Evolutionary conservation across 2,113 vertebrate species (phyloP), one percentile per base, ranked within the genome.

Genomic region (Microtus oregoni): DNA sequence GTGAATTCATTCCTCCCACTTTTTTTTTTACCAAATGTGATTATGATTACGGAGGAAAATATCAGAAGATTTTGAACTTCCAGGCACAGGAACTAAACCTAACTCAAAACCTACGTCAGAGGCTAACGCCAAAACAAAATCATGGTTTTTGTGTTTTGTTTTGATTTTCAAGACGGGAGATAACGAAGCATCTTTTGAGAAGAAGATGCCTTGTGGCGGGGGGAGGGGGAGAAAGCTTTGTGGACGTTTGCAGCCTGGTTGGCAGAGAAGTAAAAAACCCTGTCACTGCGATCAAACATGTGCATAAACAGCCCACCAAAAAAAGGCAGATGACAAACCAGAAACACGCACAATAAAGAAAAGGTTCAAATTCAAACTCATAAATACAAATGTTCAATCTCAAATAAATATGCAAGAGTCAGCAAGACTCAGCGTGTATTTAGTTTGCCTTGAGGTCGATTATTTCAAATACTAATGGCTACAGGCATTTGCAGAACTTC

Each of bases 21-120:
- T 67, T 94, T 96, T 96, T 47, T 41, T 75, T 86, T 97, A 86
- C 91, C 91, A 96, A 94, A 93, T 30, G 41, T 32, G 38, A 58
- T 89, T 76, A 81, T 92, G 89, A 70, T 67, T 95, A 81, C 38
- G 79, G 61, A 85, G 65, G 87, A 32, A 79, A 94, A 96, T 88
- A 65, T 92, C 96, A 96, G 94, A 77, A 97, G 95, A 96, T 10
- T 12, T 68, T 92, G 81, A 96, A 91, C 81, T 94, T 95, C 79
- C 78, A 94, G 83, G 38, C 92, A 89, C 79, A 1, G 2, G 63
- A 52, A 94, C 76, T 79, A 47, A 94, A 85, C 88, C 82, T 82
- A 94, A 94, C 88, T 95, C 61, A 47, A 91, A 97, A 89, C 55
- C 89, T 87, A 92, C 22, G 32, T 86, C 55, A 95, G 91, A 93